Evolutionary conservation across 2,797 vertebrate genomes (phyloP), one percentile per base, ranked within the genome.

Genomic region (Muraenolepis orangiensis): DNA sequence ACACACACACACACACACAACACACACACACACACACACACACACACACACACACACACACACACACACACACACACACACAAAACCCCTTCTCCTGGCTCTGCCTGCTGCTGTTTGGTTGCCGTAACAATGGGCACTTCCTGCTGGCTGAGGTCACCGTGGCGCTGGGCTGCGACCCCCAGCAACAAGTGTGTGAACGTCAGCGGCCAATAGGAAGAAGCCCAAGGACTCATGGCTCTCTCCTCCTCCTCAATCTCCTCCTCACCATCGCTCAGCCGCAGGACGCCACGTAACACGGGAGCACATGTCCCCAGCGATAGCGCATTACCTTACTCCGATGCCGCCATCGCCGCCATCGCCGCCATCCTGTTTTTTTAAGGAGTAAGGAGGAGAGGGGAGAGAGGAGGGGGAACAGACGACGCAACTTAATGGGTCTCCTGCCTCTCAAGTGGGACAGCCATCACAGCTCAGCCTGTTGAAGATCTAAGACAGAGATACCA

Each of bases 71-170:
- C 38, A 79, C 75, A 80, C 40, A 18, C 13, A 46, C 40, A 46
- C 16, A 46, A 46, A 14, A 14, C 16, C 42, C 32, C 8, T 46
- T 78, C 85, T 82, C 80, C 42, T 16, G 42, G 42, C 42, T 66
- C 69, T 73, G 78, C 84, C 76, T 81, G 78, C 79, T 74, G 66
- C 80, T 66, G 72, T 69, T 83, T 46, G 76, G 29, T 51, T 13
- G 14, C 82, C 72, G 74, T 84, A 93, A 94, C 92, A 94, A 94
- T 93, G 78, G 91, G 46, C 14, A 86, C 77, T 93, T 94, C 92
- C 93, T 93, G 87, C 72, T 72, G 83, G 66, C 86, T 70, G 66
- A 67, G 76, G 81, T 88, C 87, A 84, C 31, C 14, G 36, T 86
- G 85, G 86, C 82, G 78, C 72, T 20, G 69, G 78, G 86, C 2